These are phyloP conservation scores for Platyrinchus mystaceus DNA, from an alignment of 2,797 vertebrate species.

Conservation along the genomic window DNA sequence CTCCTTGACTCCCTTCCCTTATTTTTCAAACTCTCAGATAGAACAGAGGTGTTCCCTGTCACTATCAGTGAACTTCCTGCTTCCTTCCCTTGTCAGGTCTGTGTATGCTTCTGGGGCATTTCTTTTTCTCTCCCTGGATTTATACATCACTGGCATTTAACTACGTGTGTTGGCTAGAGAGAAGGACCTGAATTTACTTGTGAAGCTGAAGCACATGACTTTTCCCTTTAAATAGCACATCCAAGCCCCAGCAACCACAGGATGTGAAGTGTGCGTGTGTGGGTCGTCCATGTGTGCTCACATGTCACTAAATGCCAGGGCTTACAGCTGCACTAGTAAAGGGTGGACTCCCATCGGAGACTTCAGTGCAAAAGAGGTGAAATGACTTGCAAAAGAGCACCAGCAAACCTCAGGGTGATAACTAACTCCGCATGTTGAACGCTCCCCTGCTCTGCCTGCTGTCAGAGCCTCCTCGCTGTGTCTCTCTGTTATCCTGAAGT, in stretches of 20 bases:
- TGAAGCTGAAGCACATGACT: not conserved
- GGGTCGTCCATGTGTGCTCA: accelerated
- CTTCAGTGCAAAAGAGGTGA: not conserved
- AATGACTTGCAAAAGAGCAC: not conserved
- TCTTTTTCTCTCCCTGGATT: not conserved
- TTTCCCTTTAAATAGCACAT: not conserved
- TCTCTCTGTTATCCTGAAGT: not conserved
- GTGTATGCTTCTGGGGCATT: accelerated
- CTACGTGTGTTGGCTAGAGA: not conserved
- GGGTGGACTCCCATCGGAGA: not conserved
- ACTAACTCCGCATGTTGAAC: accelerated
- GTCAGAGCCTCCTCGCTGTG: not conserved
- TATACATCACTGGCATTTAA: not conserved
- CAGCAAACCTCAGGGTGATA: not conserved
- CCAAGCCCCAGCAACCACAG: not conserved
- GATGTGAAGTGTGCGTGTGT: not conserved
- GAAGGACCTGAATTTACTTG: not conserved
- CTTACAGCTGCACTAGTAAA: not conserved
- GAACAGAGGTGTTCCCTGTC: not conserved
- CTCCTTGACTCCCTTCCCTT: not conserved
- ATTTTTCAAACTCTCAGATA: not conserved
- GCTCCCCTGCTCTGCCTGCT: not conserved
- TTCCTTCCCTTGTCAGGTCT: not conserved
- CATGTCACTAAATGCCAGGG: not conserved
- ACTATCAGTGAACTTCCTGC: not conserved